These are phyloP conservation scores for Ctena decussata DNA, from an alignment of 2,888 invertebrate species.

Conservation along the genomic window DNA sequence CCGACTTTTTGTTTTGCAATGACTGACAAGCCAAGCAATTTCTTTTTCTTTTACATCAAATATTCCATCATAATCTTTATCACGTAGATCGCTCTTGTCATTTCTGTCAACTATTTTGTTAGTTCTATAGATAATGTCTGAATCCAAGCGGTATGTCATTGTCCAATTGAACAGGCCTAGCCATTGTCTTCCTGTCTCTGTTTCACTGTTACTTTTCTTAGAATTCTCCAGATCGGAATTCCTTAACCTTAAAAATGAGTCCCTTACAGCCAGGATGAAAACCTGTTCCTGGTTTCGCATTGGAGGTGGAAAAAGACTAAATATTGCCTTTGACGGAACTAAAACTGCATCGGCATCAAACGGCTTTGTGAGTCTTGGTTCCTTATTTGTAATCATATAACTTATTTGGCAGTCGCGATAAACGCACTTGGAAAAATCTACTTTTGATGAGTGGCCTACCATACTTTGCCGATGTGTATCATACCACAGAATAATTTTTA, in stretches of 20 bases:
- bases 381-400: not conserved
- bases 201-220: no score
- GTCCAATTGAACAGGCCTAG: constrained; percentile 28
- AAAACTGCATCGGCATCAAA: not conserved
- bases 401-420: not conserved
- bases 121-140: constrained; percentile 24
- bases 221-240: not conserved
- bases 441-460: not conserved
- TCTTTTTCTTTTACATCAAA: constrained; percentile 15
- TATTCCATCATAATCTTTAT: constrained; percentile 14
- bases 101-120: not conserved
- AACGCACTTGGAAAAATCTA: not conserved
- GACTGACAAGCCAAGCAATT: constrained; percentile 42
- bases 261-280: not conserved
- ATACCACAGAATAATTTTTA: not conserved
- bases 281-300: not conserved
- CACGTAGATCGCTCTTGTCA: not conserved
- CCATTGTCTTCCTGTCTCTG: not conserved
- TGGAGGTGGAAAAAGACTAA: not conserved
- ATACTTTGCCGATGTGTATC: not conserved
- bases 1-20: constrained; percentile 28
- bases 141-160: constrained; percentile 36
- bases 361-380: not conserved
- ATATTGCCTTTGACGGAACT: not conserved
- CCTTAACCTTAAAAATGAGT: not conserved